Evolutionary conservation across 2,113 vertebrate genomes (phyloP).

Genomic region (Cyprinodon brontotheroides): DNA sequence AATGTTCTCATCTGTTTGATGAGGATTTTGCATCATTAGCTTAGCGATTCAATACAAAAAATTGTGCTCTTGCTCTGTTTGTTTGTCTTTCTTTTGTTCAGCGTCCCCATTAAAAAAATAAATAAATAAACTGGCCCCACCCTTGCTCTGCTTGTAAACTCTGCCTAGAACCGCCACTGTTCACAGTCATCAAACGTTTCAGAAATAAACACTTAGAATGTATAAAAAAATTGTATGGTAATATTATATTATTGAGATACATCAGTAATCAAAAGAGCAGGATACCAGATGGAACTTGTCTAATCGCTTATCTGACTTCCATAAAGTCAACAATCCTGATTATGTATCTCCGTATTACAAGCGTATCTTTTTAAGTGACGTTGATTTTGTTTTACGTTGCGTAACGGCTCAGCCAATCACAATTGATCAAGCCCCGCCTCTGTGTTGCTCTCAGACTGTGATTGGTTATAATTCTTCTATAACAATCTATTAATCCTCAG

Average conservation of each 20-base stretch:
- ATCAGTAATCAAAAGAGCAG: neutral
- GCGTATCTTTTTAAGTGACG: neutral
- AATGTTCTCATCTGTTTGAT: too few species aligned
- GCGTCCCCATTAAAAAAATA: too few species aligned
- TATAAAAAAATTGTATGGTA: too few species aligned
- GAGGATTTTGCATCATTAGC: too few species aligned
- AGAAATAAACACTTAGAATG: too few species aligned
- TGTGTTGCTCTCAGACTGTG: accelerated
- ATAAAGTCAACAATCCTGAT: neutral
- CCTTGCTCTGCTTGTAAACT: too few species aligned
- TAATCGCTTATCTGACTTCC: neutral
- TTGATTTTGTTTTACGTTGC: neutral
- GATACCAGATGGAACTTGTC: neutral
- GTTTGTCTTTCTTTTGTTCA: too few species aligned
- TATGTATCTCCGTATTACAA: neutral
- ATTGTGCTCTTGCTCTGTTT: too few species aligned
- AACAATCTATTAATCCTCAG: neutral
- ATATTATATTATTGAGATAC: neutral
- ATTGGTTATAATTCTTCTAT: slow-evolving; percentile 19
- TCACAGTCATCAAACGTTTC: too few species aligned
- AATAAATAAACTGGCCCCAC: too few species aligned
- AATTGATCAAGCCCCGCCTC: slow-evolving; percentile 30
- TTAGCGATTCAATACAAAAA: too few species aligned
- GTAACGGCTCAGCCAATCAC: slow-evolving; percentile 44
- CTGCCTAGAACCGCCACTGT: too few species aligned